Evolutionary conservation across 1,140 invertebrate species (phyloP), one percentile per base, ranked within the genome.

Genomic region (Drosophila varians): DNA sequence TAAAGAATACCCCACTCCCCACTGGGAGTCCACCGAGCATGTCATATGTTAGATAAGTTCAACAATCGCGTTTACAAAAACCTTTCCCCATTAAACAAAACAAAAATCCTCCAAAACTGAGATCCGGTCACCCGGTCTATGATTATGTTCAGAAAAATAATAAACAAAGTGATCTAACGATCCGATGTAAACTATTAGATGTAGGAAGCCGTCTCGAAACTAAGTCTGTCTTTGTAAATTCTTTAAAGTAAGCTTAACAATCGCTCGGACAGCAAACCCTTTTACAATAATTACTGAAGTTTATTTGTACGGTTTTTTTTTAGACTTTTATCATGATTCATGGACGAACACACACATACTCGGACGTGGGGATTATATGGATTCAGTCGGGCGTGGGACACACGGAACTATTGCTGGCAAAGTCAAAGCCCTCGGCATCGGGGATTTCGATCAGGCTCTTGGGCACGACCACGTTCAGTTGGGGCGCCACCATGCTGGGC

Each of bases 331-430:
- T n/a, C 38, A 66, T 65, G 45, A 66, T 34, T 66, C 62, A 38
- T 14, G 55, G 23, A 58, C 45, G 42, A 16, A 38, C 28, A 48
- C 25, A 25, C 43, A 12, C 8, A 25, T 12, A 8, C 31, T 18
- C n/a, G 23, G 16, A 38, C n/a, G n/a, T n/a, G n/a, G n/a, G 55
- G 14, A 12, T 7, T 11, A 26, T 16, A 49, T 6, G 43, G 2
- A 51, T 69, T 75, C 72, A 75, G 56, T 68, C 64, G 47, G 62
- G 60, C 40, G 65, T 69, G 34, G 73, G 71, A 12, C 62, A 75
- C 11, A 74, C 71, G 40, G 73, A 66, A 34, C 72, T 55, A 38
- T 74, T 75, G 61, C 61, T 75, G 8, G 55, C 64, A 23, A 58
- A 58, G 23, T 66, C 71, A 4, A 74, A 74, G 31, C 28, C 40